These are phyloP conservation scores for Tinamus guttatus DNA, from an alignment of 2,113 vertebrate genomes.

Conservation along the genomic window DNA sequence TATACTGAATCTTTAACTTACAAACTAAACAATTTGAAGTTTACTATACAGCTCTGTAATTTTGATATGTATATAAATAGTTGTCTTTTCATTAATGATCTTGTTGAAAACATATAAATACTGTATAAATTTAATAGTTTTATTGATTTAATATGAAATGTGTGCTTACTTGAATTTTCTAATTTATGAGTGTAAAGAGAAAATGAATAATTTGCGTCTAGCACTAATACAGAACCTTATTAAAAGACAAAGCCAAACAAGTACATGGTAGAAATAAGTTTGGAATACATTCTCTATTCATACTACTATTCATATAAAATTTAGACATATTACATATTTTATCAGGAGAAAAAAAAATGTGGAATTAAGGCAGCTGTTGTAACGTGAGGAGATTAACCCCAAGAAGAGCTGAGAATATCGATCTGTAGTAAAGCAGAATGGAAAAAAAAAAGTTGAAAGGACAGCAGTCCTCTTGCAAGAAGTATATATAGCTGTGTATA, in stretches of 20 bases:
- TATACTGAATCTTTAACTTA: not conserved
- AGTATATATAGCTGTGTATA: constrained; percentile 30
- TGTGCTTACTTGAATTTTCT: not conserved
- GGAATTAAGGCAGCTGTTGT: not conserved
- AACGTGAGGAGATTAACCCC: not conserved
- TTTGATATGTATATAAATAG: not conserved
- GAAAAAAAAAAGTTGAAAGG: not conserved
- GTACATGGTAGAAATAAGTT: not conserved
- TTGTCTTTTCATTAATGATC: not conserved
- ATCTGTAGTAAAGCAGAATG: not conserved
- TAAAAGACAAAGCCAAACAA: not conserved
- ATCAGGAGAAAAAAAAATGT: not conserved
- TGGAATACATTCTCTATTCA: not conserved
- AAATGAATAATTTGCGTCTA: not conserved
- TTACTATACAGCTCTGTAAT: not conserved
- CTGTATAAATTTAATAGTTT: not conserved
- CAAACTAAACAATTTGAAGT: not conserved
- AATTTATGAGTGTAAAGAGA: not conserved
- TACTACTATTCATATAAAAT: not conserved
- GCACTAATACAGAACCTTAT: not conserved
- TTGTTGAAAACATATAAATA: not conserved
- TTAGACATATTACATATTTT: not conserved
- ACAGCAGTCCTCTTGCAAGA: too few species aligned
- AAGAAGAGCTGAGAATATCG: not conserved
- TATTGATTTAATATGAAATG: not conserved